A percentile compares a stretch with the other conserved stretches of the same genome.
These are phyloP conservation scores for Atethmia centrago DNA, from an alignment of 2,888 invertebrate species.

Conservation along the genomic window DNA sequence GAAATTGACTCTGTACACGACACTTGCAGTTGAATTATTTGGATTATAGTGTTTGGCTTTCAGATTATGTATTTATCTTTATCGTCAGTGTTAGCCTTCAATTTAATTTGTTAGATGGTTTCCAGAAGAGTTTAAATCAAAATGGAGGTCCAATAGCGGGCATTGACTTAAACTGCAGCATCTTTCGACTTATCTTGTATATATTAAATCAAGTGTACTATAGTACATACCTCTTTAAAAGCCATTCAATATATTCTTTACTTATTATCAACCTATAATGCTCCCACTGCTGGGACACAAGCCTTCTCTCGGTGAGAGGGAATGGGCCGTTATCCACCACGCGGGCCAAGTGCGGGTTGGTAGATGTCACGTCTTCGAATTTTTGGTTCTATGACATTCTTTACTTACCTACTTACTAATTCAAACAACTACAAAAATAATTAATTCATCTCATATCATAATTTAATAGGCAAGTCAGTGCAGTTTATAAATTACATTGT, in stretches of 20 bases:
- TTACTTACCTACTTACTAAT: neutral
- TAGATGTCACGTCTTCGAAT: too few relatives aligned
- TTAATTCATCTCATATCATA: slow-evolving; percentile 30
- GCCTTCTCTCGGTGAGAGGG: too few relatives aligned
- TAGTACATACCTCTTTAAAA: neutral
- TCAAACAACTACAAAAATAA: slow-evolving; percentile 2
- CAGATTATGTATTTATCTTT: slow-evolving; percentile 11
- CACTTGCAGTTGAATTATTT: slow-evolving; percentile 14
- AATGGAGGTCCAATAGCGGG: too few relatives aligned
- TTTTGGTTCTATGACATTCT: too few relatives aligned
- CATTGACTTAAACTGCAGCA: too few relatives aligned
- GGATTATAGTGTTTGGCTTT: slow-evolving; percentile 16
- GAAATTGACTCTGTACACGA: slow-evolving; percentile 3
- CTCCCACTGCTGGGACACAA: too few relatives aligned
- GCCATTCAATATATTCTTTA: neutral
- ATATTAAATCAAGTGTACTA: neutral
- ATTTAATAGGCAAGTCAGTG: slow-evolving; percentile 55
- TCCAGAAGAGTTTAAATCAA: neutral
- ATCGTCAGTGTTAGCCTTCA: neutral
- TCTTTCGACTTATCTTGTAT: neutral
- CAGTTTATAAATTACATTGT: slow-evolving; percentile 59
- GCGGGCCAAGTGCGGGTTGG: too few relatives aligned
- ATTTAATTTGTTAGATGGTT: neutral
- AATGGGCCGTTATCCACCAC: too few relatives aligned
- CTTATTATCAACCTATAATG: too few relatives aligned